Base-by-base conservation (phyloP, 2,113 vertebrate species). In the Connochaetes taurinus region DNA sequence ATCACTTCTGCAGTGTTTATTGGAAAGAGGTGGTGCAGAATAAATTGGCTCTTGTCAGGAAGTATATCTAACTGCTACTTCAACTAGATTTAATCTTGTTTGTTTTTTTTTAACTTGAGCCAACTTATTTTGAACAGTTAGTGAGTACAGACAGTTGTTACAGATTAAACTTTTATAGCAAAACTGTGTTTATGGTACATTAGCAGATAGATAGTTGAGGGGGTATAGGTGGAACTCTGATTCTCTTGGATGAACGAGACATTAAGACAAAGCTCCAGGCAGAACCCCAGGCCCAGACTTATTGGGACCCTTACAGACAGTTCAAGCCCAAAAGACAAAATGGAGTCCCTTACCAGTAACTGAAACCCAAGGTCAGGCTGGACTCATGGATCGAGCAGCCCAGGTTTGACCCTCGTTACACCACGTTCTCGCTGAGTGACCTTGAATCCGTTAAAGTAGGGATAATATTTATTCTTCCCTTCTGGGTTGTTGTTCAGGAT, bases 11-110 rank as follows among this genome's bases (percentile, higher is more conserved):
- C 95, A 92, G 6, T 64, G 67, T 98, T 96, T 52, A 71, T 95
- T 98, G 93, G 97, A 97, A 98, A 97, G 82, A 87, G 3, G 67
- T 23, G 21, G 85, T 60, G 10, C 86, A 86, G 98, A 96, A 88
- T 76, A 11, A 90, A 92, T 87, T 97, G 87, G 45, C 95, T 82
- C 2, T 96, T 76, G 87, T 82, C 71, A 84, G 78, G 4, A 88
- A 94, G 88, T 97, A 97, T 80, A 96, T 60, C 95, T 97, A 89
- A 57, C 57, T 29, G 52, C 57, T 62, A 64, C 96, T 98, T 80
- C 88, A 95, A 62, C 87, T 97, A 55, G 11, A 2, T 90, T 6
- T 94, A 3, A 97, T 83, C 97, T 82, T 27, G 74, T 5, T 53
- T 95, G 95, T 91, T 97, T 96, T 98, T 82, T 82, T 80, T 47